A percentile compares a stretch with the other conserved stretches of the same genome.
phyloP scores from a whole-genome alignment of 2,113 vertebrate genomes.

The Myiopsitta monachus region DNA sequence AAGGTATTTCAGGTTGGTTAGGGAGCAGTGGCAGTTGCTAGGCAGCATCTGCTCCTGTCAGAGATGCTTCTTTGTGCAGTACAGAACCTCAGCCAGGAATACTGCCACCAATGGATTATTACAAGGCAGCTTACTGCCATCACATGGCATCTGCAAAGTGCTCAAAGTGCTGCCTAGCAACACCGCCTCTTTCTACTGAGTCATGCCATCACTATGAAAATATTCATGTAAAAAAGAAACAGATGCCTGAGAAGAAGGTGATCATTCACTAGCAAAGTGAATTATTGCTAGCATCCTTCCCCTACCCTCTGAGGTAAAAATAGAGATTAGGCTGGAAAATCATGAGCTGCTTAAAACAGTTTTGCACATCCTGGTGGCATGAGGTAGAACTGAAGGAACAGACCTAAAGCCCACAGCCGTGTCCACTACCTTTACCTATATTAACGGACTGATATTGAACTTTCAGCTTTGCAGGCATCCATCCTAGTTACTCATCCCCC shows the following conservation, averaged over 20 bases:
- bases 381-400: not conserved
- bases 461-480: not conserved
- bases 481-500: not conserved
- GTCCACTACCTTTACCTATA: not conserved
- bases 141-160: slow-evolving; percentile 64
- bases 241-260: slow-evolving; percentile 63
- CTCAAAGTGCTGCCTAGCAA: slow-evolving; percentile 65
- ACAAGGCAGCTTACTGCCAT: slow-evolving; percentile 67
- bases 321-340: slow-evolving; percentile 27
- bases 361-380: slow-evolving; percentile 1
- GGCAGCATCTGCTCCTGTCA: slow-evolving; percentile 64
- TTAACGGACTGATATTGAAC: not conserved
- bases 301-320: slow-evolving; percentile 41
- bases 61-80: slow-evolving; percentile 54
- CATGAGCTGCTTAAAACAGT: slow-evolving; percentile 36
- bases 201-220: slow-evolving; percentile 60
- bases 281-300: slow-evolving; percentile 34
- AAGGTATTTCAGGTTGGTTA: slow-evolving; percentile 30
- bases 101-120: slow-evolving; percentile 62
- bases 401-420: not conserved
- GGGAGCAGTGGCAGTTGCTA: slow-evolving; percentile 67
- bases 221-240: slow-evolving; percentile 63
- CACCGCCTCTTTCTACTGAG: slow-evolving; percentile 67
- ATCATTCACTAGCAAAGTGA: slow-evolving; percentile 46
- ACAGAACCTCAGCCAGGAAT: slow-evolving; percentile 46